Base-by-base conservation (phyloP, 1,140 invertebrate genomes). In the Lamellibrachia luymesi region DNA sequence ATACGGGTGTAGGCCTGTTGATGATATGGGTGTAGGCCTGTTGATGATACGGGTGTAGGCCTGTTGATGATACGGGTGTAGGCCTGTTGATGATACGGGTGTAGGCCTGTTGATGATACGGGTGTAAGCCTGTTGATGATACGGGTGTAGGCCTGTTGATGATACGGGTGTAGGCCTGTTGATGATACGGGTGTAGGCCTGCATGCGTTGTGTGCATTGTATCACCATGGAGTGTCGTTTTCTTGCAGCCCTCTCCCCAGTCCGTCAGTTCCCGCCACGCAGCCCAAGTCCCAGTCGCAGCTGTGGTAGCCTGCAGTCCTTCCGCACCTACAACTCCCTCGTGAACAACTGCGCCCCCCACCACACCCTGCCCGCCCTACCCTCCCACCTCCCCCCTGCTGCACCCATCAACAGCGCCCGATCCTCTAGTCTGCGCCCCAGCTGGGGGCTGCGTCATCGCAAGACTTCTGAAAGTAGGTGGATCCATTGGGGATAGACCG, bases 261-360 rank as follows among this genome's bases (percentile, higher is more conserved):
- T 51, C 13, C 91, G 51, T 64, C 51, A 92, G 91, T 92, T n/a
- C 64, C 91, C 25, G 51, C 91, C 6, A n/a, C 91, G 91, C 91
- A 56, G 91, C 27, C 50, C 49, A 51, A 92, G n/a, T 64, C 51
- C 51, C 91, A 92, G 50, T 64, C 64, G 90, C 93, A 93, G 93
- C 51, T n/a, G 64, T n/a, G 91, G 27, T 27, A 92, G 90, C 50
- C 92, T 93, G 49, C 90, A 92, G 91, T 93, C 93, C 90, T 51
- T 51, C 50, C 51, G 50, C 38, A 94, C 93, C 22, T 94, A 64
- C 91, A 94, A 91, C 90, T 94, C 93, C 25, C 92, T 94, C 50
- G 92, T 91, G 4, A 94, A 92, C 13, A 93, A 89, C 90, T 93
- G 51, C 51, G 91, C 52, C 52, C 92, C 50, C 50, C 92, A 50